A percentile compares a stretch with the other conserved stretches of the same genome.
phyloP scores from a whole-genome alignment of 2,888 invertebrate genomes.

The Nomada fucata region DNA sequence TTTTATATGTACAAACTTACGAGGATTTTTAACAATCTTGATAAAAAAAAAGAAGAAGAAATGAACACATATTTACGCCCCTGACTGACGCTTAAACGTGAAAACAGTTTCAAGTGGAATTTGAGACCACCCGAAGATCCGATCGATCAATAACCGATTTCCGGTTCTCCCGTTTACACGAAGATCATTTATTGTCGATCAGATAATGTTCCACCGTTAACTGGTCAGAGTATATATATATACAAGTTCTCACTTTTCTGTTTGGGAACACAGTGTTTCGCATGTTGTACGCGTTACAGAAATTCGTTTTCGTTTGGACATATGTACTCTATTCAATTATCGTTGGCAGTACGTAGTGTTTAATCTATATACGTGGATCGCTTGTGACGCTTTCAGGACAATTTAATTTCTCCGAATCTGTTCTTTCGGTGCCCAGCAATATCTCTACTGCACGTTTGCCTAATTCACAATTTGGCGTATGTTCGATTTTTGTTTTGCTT shows the following conservation, averaged over 20 bases:
- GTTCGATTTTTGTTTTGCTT: too few species aligned
- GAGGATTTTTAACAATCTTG: constrained; percentile 10
- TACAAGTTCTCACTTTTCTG: constrained; percentile 40
- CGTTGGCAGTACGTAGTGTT: constrained; percentile 70
- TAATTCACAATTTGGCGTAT: constrained; percentile 6
- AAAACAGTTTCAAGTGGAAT: constrained; percentile 29
- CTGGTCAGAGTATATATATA: constrained; percentile 40
- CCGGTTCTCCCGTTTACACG: not conserved
- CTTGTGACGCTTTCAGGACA: constrained; percentile 47
- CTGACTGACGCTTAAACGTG: constrained; percentile 18
- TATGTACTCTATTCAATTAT: constrained; percentile 43
- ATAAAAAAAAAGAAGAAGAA: constrained; percentile 27
- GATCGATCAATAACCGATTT: constrained; percentile 37
- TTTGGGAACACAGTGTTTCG: constrained; percentile 61
- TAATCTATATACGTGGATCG: constrained; percentile 67
- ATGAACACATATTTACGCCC: constrained; percentile 40
- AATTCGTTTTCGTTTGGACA: constrained; percentile 41
- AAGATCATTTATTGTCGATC: constrained; percentile 25
- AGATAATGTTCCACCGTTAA: constrained; percentile 26
- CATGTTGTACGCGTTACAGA: constrained; percentile 35
- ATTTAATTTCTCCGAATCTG: constrained; percentile 13
- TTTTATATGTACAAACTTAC: constrained; percentile 32
- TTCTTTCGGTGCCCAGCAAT: constrained; percentile 5
- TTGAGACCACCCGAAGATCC: constrained; percentile 1
- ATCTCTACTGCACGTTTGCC: not conserved